Evolutionary conservation across 2,888 invertebrate species (phyloP).

Genomic region (Pachliopta kotzebuea): DNA sequence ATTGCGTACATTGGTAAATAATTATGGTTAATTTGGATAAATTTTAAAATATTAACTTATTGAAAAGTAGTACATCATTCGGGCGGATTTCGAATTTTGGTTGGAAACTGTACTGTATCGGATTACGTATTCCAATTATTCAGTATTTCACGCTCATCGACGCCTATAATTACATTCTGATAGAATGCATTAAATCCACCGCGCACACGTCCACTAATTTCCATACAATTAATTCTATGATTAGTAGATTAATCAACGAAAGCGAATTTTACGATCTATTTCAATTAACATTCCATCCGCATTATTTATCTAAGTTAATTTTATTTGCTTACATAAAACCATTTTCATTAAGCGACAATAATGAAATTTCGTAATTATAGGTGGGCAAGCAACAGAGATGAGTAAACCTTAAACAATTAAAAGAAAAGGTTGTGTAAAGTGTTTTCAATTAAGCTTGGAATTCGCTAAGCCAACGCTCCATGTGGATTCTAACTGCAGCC

Average conservation of each 20-base stretch:
- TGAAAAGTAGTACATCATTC: conserved; percentile 19
- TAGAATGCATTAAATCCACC: conserved; percentile 71
- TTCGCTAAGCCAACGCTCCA: conserved; percentile 53
- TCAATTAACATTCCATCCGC: conserved; percentile 39
- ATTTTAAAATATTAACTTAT: conserved; percentile 24
- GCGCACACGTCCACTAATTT: conserved; percentile 64
- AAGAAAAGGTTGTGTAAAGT: conserved; percentile 65
- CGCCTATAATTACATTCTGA: conserved; percentile 74
- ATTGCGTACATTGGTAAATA: neutral
- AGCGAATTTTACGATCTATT: conserved; percentile 51
- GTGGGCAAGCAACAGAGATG: conserved; percentile 33
- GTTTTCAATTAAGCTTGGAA: conserved; percentile 76
- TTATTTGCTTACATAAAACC: conserved; percentile 28
- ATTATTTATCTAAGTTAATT: conserved; percentile 31
- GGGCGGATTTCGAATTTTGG: conserved; percentile 33
- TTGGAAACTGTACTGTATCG: conserved; percentile 40
- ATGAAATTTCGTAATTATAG: conserved; percentile 36
- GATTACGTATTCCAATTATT: conserved; percentile 63
- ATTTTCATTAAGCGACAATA: conserved; percentile 34
- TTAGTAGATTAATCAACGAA: conserved; percentile 57
- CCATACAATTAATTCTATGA: conserved; percentile 73
- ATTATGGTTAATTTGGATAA: conserved; percentile 1
- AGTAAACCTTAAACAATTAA: conserved; percentile 53
- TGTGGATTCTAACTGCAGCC: conserved; percentile 53
- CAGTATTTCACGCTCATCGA: conserved; percentile 72